Evolutionary conservation across 92 coral and sea anemone genomes (phyloP), one percentile per base, ranked within the genome.

Genomic region (Diadumene lineata): DNA sequence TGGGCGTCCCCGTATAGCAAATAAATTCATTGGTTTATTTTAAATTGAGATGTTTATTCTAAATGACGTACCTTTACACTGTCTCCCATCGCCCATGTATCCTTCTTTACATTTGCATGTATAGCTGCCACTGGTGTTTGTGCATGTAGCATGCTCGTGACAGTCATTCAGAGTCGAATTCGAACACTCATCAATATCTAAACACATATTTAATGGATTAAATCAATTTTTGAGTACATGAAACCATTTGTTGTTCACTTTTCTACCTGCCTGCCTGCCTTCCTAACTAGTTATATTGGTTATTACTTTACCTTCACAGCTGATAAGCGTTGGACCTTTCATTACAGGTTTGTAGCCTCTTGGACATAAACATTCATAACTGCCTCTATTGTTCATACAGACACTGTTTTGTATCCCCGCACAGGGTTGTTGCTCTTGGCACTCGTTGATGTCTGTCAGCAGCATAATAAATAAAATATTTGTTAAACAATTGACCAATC

Each of bases 161-260:
- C 88, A 83, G 4, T 24, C 3, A 31, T 58, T 24, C 0, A 58
- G 65, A 10, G 51, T 18, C 11, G 68, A 4, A 11, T 34, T 43
- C n/a, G n/a, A n/a, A 50, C 88, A 83, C 76, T 83, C 88, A 56
- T 83, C 72, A 23, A 78, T 72, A 44, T 83, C 88, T 83, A 50
- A 33, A 55, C 73, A 53, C 13, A 38, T 6, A 38, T n/a, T n/a
- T n/a, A n/a, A n/a, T n/a, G n/a, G n/a, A n/a, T n/a, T n/a, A n/a
- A n/a, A n/a, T n/a, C n/a, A n/a, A n/a, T n/a, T n/a, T n/a, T n/a
- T n/a, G n/a, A n/a, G n/a, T n/a, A n/a, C n/a, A n/a, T n/a, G n/a
- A n/a, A n/a, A n/a, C n/a, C n/a, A n/a, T n/a, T n/a, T n/a, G n/a
- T n/a, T n/a, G n/a, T n/a, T n/a, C n/a, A n/a, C n/a, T n/a, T n/a